Conservation (phyloP, 2,113 vertebrate genomes). For the Athene noctua region DNA sequence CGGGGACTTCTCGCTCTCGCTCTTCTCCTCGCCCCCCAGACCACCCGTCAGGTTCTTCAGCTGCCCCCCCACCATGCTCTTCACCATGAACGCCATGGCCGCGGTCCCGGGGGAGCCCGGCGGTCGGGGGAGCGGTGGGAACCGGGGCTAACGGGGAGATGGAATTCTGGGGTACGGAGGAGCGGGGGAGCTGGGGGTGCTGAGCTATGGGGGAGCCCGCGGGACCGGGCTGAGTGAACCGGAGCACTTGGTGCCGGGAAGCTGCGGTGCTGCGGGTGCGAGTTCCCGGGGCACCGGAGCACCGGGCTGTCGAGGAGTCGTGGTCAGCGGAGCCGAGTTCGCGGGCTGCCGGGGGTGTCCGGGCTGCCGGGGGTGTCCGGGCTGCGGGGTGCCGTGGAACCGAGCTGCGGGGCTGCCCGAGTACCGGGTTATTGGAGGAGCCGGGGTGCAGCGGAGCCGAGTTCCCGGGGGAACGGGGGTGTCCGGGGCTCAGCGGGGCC, state of each 20-base stretch:
- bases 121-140: neutral
- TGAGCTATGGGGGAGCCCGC: rapidly evolving
- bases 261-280: rapidly evolving
- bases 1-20: conserved; percentile 86
- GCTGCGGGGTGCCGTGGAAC: neutral
- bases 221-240: neutral
- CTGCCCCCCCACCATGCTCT: conserved; percentile 94
- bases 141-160: neutral
- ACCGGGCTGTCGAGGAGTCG: rapidly evolving
- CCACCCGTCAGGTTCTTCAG: conserved; percentile 96
- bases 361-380: too few species aligned
- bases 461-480: neutral
- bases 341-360: neutral
- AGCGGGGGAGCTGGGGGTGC: rapidly evolving
- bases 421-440: neutral
- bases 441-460: neutral
- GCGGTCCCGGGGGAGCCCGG: rapidly evolving
- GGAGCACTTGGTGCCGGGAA: rapidly evolving
- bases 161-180: neutral
- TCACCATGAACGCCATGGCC: conserved; percentile 96
- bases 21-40: conserved; percentile 88
- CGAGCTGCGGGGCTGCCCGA: neutral
- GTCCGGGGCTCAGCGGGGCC: neutral
- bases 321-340: neutral
- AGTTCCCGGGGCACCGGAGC: rapidly evolving